Conservation (phyloP, 2,888 invertebrate genomes). For the Halocaridina rubra region DNA sequence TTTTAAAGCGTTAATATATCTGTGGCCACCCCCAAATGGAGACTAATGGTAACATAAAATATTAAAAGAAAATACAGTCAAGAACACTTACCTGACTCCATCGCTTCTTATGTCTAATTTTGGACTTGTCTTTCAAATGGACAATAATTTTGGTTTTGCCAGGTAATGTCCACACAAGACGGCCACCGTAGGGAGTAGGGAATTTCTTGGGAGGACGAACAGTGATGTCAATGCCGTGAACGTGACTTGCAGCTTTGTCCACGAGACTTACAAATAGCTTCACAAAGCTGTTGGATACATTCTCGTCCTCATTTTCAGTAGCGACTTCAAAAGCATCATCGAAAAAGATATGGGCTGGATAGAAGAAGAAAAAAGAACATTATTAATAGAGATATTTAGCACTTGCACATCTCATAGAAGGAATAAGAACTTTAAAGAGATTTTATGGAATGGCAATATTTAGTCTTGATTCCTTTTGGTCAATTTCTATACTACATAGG, state of each 20-base stretch:
- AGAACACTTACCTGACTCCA: constrained; percentile 91
- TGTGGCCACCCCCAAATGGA: too few relatives aligned
- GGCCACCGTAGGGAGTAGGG: constrained; percentile 97
- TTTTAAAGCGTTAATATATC: too few relatives aligned
- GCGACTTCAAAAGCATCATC: constrained; percentile 97
- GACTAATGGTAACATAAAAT: too few relatives aligned
- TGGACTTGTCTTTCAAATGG: constrained; percentile 96
- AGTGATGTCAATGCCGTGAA: constrained; percentile 92
- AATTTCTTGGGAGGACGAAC: constrained; percentile 91
- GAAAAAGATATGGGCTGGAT: constrained; percentile 94
- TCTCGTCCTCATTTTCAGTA: constrained; percentile 87
- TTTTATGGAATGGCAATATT: too few relatives aligned
- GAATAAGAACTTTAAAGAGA: too few relatives aligned
- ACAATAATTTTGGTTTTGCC: constrained; percentile 98
- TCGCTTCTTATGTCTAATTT: constrained; percentile 96
- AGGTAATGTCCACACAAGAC: constrained; percentile 93
- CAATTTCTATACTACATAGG: too few relatives aligned
- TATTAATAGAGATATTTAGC: too few relatives aligned
- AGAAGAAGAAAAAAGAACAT: too few relatives aligned
- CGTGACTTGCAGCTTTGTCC: constrained; percentile 94
- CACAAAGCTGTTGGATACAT: constrained; percentile 92
- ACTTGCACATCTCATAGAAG: too few relatives aligned
- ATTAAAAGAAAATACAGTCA: too few relatives aligned
- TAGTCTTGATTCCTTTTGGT: too few relatives aligned
- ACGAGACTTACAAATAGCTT: constrained; percentile 90